Conservation (phyloP, 2,888 invertebrate genomes). For the Eudemis profundana region DNA sequence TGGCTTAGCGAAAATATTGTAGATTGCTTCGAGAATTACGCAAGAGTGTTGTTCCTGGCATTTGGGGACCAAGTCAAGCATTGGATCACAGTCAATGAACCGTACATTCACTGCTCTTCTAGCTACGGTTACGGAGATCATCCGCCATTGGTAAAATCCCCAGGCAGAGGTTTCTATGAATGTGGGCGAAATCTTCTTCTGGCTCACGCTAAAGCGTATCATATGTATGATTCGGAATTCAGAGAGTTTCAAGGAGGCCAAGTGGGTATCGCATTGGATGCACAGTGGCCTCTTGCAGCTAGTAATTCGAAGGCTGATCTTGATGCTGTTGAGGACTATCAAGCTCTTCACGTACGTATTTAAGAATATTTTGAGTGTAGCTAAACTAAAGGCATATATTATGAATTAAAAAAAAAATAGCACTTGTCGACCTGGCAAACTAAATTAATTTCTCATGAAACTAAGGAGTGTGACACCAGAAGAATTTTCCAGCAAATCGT, state of each 20-base stretch:
- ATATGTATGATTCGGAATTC: conserved; percentile 83
- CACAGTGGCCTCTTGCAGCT: conserved; percentile 48
- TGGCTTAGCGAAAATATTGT: conserved; percentile 61
- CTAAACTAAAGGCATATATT: too few relatives aligned
- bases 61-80: conserved; percentile 84
- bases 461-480: too few relatives aligned
- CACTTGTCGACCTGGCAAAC: too few relatives aligned
- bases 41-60: conserved; percentile 69
- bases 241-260: conserved; percentile 72
- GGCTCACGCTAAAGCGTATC: conserved; percentile 86
- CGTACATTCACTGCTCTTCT: conserved; percentile 64
- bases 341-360: conserved; percentile 49
- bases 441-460: too few relatives aligned
- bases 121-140: conserved; percentile 60
- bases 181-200: conserved; percentile 87
- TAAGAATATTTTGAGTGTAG: background rate
- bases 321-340: conserved; percentile 43
- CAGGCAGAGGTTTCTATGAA: conserved; percentile 82
- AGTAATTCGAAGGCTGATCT: conserved; percentile 46
- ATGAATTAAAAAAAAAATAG: too few relatives aligned
- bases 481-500: too few relatives aligned
- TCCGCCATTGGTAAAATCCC: conserved; percentile 57
- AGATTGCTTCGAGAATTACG: conserved; percentile 66
- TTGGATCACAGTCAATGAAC: conserved; percentile 90
- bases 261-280: conserved; percentile 48